Conservation (phyloP, 1,140 invertebrate species). For the Leucophenga varia region DNA sequence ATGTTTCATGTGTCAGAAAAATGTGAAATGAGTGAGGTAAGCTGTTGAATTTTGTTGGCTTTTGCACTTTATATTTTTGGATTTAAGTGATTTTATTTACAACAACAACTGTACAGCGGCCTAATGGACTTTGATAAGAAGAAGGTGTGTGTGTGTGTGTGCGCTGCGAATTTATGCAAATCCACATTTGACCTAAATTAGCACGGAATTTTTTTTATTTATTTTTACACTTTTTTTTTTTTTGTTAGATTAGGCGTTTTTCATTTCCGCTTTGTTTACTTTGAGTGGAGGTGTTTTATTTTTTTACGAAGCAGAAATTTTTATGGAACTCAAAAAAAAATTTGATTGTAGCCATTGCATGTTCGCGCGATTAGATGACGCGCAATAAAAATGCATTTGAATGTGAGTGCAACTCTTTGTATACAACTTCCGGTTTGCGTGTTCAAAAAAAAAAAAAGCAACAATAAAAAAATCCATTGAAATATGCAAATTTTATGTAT, state of each 20-base stretch:
- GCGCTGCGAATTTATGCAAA: constrained; percentile 45
- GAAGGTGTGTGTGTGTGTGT: too few species aligned
- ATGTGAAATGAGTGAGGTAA: constrained; percentile 20
- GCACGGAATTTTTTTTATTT: constrained; percentile 52
- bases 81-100: too few species aligned
- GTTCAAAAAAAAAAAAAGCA: too few species aligned
- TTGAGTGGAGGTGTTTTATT: too few species aligned
- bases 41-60: too few species aligned
- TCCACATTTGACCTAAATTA: constrained; percentile 51
- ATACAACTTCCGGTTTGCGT: constrained; percentile 53
- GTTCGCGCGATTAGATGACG: not conserved
- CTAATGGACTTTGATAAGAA: constrained; percentile 52
- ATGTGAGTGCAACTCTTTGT: constrained; percentile 53
- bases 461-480: too few species aligned
- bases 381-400: too few species aligned
- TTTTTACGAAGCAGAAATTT: not conserved
- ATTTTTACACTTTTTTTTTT: too few species aligned
- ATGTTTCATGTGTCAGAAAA: constrained; percentile 50
- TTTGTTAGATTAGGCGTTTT: constrained; percentile 49
- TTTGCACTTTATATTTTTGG: too few species aligned
- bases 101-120: too few species aligned
- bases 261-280: constrained; percentile 29
- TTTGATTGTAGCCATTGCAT: not conserved
- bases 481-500: too few species aligned
- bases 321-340: not conserved